Conservation (phyloP, 2,888 invertebrate genomes). For the Ypsolopha sequella region DNA sequence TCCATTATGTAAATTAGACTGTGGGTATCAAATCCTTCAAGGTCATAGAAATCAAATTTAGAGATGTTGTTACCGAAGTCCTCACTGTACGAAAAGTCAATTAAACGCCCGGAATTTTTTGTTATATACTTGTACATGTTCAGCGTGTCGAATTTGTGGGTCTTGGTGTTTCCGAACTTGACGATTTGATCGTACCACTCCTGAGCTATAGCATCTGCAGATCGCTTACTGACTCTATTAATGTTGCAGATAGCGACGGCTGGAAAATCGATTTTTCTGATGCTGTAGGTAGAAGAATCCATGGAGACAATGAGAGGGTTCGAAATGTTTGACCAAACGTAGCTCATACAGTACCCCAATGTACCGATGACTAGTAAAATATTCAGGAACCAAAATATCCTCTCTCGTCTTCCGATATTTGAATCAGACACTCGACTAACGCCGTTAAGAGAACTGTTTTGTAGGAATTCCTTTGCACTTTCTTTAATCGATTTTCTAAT, state of each 20-base stretch:
- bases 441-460: slow-evolving; percentile 30
- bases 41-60: too few relatives aligned
- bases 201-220: slow-evolving; percentile 29
- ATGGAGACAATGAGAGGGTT: slow-evolving; percentile 54
- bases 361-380: slow-evolving; percentile 10
- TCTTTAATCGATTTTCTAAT: slow-evolving; percentile 32
- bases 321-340: slow-evolving; percentile 8
- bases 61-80: too few relatives aligned
- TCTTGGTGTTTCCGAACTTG: too few relatives aligned
- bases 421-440: background rate
- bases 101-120: too few relatives aligned
- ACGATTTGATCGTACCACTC: background rate
- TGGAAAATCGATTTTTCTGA: slow-evolving; percentile 72
- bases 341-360: background rate
- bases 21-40: too few relatives aligned
- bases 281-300: slow-evolving; percentile 60
- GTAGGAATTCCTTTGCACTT: slow-evolving; percentile 33
- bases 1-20: too few relatives aligned
- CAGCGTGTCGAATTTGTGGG: too few relatives aligned
- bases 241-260: slow-evolving; percentile 73
- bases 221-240: slow-evolving; percentile 68
- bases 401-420: background rate
- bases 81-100: too few relatives aligned
- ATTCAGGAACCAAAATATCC: slow-evolving; percentile 16
- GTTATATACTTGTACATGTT: too few relatives aligned